Evolutionary conservation across 2,888 invertebrate species (phyloP), one percentile per base, ranked within the genome.

Genomic region (Chydorus sphaericus): DNA sequence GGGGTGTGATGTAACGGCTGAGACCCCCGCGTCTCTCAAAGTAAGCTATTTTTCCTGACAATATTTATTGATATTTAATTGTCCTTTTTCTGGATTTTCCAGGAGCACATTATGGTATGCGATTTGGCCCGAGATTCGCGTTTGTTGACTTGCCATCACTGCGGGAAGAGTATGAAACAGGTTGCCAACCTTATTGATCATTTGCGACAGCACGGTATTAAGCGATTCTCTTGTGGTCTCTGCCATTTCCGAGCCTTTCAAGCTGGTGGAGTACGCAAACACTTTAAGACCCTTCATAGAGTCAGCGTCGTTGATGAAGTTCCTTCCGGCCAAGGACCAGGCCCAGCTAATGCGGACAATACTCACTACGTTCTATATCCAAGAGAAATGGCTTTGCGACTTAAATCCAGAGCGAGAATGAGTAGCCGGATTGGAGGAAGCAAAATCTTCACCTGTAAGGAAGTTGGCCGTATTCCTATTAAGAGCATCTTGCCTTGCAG

Each of bases 181-280:
- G 50, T 62, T 2, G 65, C 67, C 1, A 70, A 70, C 37, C 67
- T 81, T 20, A 62, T 76, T 11, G 75, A 77, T 6, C 83, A 83
- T 63, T 66, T 82, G 16, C 74, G 73, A 60, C 65, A 69, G 3
- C 83, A 83, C 60, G 79, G 78, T 0, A 66, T 73, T 0, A 73
- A 76, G 61, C 69, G 77, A 10, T 80, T 75, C 59, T 70, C 73
- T 10, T 83, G 83, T 63, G 74, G 76, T 5, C 52, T 80, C 28
- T 83, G 83, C 63, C 66, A 71, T 37, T 66, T 70, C 55, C 69
- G 70, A 2, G 65, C 66, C 2, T 58, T 65, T 1, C 65, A 64
- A 56, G 58, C 63, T 0, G 60, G 62, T 0, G 62, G 66, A 26
- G 65, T 72, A 54, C 61, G 63, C 1, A 66, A 67, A 29, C 82